Evolutionary conservation across 2,113 vertebrate genomes (phyloP).

Genomic region (Cebidichthys violaceus): DNA sequence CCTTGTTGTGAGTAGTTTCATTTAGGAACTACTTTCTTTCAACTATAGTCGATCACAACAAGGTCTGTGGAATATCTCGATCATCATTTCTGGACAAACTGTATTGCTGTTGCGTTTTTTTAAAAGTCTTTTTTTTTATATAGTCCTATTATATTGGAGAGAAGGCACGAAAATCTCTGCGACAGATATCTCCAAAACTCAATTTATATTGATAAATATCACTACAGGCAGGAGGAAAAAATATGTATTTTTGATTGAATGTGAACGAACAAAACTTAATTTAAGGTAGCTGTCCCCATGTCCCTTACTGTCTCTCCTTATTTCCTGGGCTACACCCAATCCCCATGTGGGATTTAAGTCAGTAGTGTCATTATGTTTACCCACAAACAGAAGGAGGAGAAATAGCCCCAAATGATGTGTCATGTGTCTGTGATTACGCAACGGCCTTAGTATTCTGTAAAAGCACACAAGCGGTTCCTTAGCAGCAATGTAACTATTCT

Average conservation of each 20-base stretch:
- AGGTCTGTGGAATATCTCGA: neutral
- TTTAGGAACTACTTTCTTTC: too few species aligned
- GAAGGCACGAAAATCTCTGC: too few species aligned
- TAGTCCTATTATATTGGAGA: too few species aligned
- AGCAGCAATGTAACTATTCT: conserved; percentile 52
- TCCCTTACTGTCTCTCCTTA: neutral
- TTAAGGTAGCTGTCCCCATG: neutral
- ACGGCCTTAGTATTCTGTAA: neutral
- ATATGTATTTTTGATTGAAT: neutral
- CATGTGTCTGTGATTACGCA: conserved; percentile 7
- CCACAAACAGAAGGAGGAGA: neutral
- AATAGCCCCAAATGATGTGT: neutral
- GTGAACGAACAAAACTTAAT: neutral
- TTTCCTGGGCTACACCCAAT: conserved; percentile 17
- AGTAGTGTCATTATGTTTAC: conserved; percentile 2
- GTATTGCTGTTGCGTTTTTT: too few species aligned
- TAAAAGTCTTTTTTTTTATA: too few species aligned
- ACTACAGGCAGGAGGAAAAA: too few species aligned
- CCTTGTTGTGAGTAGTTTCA: too few species aligned
- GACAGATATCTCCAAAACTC: too few species aligned
- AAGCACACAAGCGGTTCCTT: conserved; percentile 19
- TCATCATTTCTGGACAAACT: neutral
- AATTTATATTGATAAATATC: too few species aligned
- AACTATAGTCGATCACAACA: too few species aligned
- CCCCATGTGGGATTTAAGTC: conserved; percentile 1